Percentiles rank a stretch among this genome's conserved stretches.
These are phyloP conservation scores for Hirundo rustica DNA, from an alignment of 2,797 vertebrate species.

Conservation along the genomic window DNA sequence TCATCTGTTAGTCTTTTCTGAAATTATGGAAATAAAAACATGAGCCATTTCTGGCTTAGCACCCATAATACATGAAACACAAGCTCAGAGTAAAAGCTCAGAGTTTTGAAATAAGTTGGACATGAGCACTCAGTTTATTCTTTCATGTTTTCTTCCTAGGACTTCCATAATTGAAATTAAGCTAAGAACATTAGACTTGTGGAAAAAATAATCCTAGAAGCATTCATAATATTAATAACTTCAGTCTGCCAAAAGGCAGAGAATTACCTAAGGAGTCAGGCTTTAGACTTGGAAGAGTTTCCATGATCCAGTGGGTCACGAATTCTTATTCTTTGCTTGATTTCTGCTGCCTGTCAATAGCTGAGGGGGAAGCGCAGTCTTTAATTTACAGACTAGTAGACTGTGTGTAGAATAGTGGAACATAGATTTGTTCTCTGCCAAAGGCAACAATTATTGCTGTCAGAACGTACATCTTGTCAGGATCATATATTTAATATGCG, in stretches of 20 bases:
- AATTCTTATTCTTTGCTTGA: slow-evolving; percentile 73
- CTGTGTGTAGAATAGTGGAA: background rate
- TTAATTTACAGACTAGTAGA: background rate
- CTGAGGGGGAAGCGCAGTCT: background rate
- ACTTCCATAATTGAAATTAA: background rate
- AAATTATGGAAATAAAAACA: background rate
- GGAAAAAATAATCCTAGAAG: background rate
- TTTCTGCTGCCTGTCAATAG: slow-evolving; percentile 72
- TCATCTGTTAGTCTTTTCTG: background rate
- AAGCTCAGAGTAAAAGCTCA: background rate
- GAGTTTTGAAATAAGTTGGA: background rate
- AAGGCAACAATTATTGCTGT: background rate
- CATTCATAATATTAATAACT: background rate
- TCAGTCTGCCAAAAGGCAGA: background rate
- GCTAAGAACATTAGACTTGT: background rate
- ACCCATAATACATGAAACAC: background rate
- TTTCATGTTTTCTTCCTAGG: slow-evolving; percentile 41
- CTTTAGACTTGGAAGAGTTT: slow-evolving; percentile 33
- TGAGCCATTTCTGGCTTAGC: background rate
- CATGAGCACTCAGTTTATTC: background rate
- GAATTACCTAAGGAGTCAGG: slow-evolving; percentile 8
- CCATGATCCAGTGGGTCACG: slow-evolving; percentile 74
- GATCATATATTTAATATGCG: background rate
- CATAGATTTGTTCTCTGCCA: background rate
- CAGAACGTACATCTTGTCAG: background rate